These are phyloP conservation scores for Semnornis frantzii DNA, from an alignment of 2,113 vertebrate species.

Conservation along the genomic window DNA sequence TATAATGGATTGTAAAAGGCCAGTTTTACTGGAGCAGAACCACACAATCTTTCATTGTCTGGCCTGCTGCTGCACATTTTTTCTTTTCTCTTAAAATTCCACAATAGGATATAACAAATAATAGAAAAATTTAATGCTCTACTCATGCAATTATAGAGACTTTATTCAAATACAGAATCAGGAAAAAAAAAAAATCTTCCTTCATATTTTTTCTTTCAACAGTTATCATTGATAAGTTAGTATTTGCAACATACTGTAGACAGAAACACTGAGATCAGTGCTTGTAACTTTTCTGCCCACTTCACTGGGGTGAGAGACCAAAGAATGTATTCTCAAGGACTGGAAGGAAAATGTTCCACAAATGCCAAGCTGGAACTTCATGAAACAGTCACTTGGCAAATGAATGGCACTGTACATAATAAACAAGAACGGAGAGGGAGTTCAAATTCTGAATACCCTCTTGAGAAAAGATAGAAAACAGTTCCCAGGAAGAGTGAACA, in stretches of 20 bases:
- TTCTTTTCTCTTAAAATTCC: not conserved
- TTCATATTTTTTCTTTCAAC: not conserved
- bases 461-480: slow-evolving; percentile 62
- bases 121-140: not conserved
- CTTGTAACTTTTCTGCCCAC: slow-evolving; percentile 12
- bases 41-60: not conserved
- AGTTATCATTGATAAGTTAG: not conserved
- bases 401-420: slow-evolving; percentile 44
- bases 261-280: slow-evolving; percentile 25
- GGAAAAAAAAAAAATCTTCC: not conserved
- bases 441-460: slow-evolving; percentile 62
- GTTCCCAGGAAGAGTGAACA: slow-evolving; percentile 52
- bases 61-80: not conserved
- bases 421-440: slow-evolving; percentile 51
- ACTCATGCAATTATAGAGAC: not conserved
- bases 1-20: not conserved
- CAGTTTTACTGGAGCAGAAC: not conserved
- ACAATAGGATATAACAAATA: not conserved
- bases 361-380: slow-evolving; percentile 68
- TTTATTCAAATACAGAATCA: not conserved
- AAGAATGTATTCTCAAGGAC: slow-evolving; percentile 37
- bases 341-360: slow-evolving; percentile 52
- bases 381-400: slow-evolving; percentile 27
- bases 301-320: slow-evolving; percentile 21
- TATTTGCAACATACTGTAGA: not conserved